phyloP scores from a whole-genome alignment of 2,113 vertebrate genomes.

The Nipponia nippon region DNA sequence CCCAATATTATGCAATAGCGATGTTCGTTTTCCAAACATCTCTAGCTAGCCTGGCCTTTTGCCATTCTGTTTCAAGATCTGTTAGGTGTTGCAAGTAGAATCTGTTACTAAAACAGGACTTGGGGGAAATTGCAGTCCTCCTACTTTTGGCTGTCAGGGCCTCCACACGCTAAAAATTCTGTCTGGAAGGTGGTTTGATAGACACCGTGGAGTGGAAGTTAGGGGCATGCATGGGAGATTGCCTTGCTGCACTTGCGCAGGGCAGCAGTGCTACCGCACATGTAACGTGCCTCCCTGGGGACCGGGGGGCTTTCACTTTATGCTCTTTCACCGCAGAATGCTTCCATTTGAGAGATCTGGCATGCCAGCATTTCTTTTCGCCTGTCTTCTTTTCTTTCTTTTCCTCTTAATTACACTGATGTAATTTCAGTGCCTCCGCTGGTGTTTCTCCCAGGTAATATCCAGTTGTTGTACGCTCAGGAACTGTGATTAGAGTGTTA shows the following conservation, averaged over 20 bases:
- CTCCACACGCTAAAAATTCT: background rate
- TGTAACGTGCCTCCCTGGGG: background rate
- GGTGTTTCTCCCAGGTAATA: background rate
- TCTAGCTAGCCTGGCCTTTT: conserved; percentile 29
- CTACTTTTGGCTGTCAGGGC: conserved; percentile 24
- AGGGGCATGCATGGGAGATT: background rate
- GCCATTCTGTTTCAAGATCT: conserved; percentile 28
- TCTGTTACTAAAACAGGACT: background rate
- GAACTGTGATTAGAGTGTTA: background rate
- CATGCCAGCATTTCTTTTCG: background rate
- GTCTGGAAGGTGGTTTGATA: background rate
- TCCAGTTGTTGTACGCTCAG: background rate
- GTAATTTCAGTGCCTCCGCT: background rate
- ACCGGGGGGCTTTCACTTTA: background rate
- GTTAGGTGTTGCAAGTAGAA: background rate
- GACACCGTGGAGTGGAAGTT: background rate
- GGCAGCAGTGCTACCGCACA: background rate
- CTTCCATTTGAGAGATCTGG: background rate
- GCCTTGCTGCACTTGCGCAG: background rate
- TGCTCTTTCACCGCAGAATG: background rate
- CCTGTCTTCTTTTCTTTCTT: background rate
- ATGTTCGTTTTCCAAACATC: conserved; percentile 33
- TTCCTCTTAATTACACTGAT: background rate
- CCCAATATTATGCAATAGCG: conserved; percentile 9
- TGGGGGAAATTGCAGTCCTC: conserved; percentile 5